These are phyloP conservation scores for Colinus virginianus DNA, from an alignment of 2,113 vertebrate species.

Conservation along the genomic window DNA sequence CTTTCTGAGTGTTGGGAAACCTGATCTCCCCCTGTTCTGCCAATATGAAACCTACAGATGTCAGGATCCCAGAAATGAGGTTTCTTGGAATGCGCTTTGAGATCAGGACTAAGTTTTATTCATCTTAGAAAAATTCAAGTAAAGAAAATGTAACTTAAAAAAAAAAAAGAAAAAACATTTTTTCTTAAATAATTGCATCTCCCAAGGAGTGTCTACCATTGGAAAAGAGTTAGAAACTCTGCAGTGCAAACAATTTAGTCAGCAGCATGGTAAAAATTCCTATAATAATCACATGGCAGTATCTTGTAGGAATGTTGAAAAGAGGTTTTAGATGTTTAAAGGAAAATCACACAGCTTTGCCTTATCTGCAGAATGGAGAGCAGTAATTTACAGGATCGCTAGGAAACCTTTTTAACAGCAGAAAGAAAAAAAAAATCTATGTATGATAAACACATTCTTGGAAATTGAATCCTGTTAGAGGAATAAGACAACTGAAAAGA, in stretches of 20 bases:
- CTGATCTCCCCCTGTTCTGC: not conserved
- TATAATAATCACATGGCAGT: not conserved
- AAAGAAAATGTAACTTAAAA: not conserved
- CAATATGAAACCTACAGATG: not conserved
- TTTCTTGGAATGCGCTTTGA: not conserved
- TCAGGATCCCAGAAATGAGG: not conserved
- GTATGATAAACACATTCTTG: not conserved
- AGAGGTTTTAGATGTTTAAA: not conserved
- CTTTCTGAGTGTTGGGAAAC: not conserved
- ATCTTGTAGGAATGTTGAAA: not conserved
- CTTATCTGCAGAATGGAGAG: not conserved
- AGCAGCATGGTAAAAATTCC: not conserved
- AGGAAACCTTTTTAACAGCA: conserved; percentile 24
- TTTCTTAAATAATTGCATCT: not conserved
- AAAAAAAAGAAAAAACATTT: not conserved
- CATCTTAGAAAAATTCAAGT: not conserved
- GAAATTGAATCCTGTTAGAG: conserved; percentile 12
- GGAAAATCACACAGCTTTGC: not conserved
- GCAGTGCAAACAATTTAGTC: not conserved
- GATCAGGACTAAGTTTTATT: not conserved
- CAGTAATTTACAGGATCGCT: not conserved
- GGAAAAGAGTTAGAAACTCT: not conserved
- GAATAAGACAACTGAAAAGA: not conserved
- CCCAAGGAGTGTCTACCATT: not conserved
- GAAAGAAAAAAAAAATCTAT: not conserved